phyloP scores from a whole-genome alignment of 2,888 invertebrate species.

The Itoplectis maculator region DNA sequence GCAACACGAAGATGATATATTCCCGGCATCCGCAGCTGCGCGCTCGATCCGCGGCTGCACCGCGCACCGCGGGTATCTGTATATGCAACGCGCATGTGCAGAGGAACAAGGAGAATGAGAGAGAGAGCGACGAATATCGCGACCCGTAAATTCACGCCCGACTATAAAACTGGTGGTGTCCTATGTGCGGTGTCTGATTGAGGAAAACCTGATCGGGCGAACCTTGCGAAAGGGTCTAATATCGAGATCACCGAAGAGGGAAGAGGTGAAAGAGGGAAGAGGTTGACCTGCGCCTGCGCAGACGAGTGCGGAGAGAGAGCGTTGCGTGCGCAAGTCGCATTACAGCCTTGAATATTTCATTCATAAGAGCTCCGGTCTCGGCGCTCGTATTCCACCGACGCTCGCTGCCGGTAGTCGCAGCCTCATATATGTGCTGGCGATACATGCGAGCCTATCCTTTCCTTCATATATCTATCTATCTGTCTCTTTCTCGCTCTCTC shows the following conservation, averaged over 20 bases:
- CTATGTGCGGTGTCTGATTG: no score
- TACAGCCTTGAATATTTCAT: constrained; percentile 83
- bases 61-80: constrained; percentile 20
- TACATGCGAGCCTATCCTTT: constrained; percentile 60
- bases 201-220: no score
- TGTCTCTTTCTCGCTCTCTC: constrained; percentile 62
- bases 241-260: constrained; percentile 10
- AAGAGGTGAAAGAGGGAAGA: constrained; percentile 29
- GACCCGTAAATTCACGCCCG: constrained; percentile 63
- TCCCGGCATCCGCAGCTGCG: constrained; percentile 82
- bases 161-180: no score
- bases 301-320: no score
- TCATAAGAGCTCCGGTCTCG: constrained; percentile 78
- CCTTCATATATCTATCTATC: constrained; percentile 35
- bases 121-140: neutral
- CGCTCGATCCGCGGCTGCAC: constrained; percentile 16
- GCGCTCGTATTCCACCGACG: constrained; percentile 76
- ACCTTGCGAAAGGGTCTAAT: no score
- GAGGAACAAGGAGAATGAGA: no score
- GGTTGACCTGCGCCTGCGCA: no score
- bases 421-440: constrained; percentile 63
- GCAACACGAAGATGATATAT: constrained; percentile 84
- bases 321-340: constrained; percentile 82
- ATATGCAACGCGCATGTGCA: neutral
- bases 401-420: constrained; percentile 27